phyloP scores from a whole-genome alignment of 2,797 vertebrate genomes.

The Labeo calbasu region DNA sequence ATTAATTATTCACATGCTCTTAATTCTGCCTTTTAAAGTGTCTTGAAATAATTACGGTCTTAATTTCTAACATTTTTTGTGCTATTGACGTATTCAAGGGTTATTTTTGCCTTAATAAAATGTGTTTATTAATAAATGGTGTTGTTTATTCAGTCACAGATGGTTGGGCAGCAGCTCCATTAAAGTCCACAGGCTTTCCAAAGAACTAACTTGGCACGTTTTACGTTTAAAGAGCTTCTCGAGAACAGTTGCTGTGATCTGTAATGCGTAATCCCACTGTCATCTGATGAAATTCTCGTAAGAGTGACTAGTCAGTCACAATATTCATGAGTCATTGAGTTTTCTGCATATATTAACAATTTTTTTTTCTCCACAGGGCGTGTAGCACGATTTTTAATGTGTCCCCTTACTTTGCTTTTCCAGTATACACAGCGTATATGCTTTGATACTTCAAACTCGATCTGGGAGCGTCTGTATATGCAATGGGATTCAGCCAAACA shows the following conservation, averaged over 20 bases:
- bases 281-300: background rate
- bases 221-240: background rate
- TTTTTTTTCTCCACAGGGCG: background rate
- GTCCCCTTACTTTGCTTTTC: slow-evolving; percentile 14
- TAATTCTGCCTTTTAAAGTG: slow-evolving; percentile 33
- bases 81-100: slow-evolving; percentile 22
- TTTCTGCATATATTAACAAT: slow-evolving; percentile 1
- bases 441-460: slow-evolving; percentile 28
- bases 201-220: background rate
- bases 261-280: background rate
- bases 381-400: background rate
- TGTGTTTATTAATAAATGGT: slow-evolving; percentile 63
- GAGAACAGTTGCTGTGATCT: slow-evolving; percentile 12
- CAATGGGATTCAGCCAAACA: slow-evolving; percentile 37
- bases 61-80: slow-evolving; percentile 51
- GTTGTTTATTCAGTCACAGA: slow-evolving; percentile 33
- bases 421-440: slow-evolving; percentile 14
- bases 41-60: slow-evolving; percentile 56
- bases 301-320: background rate
- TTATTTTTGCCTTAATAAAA: slow-evolving; percentile 66
- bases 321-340: background rate
- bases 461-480: background rate
- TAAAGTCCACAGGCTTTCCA: slow-evolving; percentile 14
- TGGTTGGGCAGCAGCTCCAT: slow-evolving; percentile 5
- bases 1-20: slow-evolving; percentile 33